A percentile compares a stretch with the other conserved stretches of the same genome.
phyloP scores from a whole-genome alignment of 2,113 vertebrate species.

The Theropithecus gelada region DNA sequence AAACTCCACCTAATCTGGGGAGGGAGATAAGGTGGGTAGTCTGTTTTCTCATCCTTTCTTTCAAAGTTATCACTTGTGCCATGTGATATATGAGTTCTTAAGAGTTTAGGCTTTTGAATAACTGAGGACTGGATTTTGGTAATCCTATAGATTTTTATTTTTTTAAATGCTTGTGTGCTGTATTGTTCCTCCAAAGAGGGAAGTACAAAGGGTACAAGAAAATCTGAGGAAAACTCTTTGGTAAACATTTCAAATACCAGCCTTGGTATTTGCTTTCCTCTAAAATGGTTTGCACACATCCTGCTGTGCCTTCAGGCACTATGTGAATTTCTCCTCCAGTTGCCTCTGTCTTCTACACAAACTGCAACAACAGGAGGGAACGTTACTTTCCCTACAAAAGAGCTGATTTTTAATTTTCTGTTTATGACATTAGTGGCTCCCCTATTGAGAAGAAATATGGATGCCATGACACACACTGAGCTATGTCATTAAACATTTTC shows the following conservation, averaged over 20 bases:
- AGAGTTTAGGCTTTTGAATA: not conserved
- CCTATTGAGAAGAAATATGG: constrained; percentile 30
- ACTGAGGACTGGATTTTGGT: not conserved
- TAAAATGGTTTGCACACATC: not conserved
- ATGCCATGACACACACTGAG: not conserved
- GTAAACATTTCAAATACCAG: constrained; percentile 7
- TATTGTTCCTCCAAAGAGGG: not conserved
- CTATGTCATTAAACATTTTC: constrained; percentile 35
- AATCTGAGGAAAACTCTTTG: not conserved
- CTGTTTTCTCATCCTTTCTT: constrained; percentile 7
- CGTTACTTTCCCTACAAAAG: constrained; percentile 7
- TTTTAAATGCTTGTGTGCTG: not conserved
- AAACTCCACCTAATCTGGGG: not conserved
- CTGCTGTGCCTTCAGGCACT: not conserved
- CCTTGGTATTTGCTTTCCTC: constrained; percentile 11
- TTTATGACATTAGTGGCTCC: constrained; percentile 35
- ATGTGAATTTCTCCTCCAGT: not conserved
- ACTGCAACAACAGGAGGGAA: not conserved
- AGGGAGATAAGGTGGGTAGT: not conserved
- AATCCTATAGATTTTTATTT: not conserved
- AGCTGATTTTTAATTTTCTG: constrained; percentile 56
- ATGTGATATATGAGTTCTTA: not conserved
- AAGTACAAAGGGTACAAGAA: not conserved
- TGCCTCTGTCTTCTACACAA: constrained; percentile 24
- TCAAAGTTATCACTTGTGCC: not conserved